Evolutionary conservation across 2,113 vertebrate genomes (phyloP).

Genomic region (Amblyopsis rosae): DNA sequence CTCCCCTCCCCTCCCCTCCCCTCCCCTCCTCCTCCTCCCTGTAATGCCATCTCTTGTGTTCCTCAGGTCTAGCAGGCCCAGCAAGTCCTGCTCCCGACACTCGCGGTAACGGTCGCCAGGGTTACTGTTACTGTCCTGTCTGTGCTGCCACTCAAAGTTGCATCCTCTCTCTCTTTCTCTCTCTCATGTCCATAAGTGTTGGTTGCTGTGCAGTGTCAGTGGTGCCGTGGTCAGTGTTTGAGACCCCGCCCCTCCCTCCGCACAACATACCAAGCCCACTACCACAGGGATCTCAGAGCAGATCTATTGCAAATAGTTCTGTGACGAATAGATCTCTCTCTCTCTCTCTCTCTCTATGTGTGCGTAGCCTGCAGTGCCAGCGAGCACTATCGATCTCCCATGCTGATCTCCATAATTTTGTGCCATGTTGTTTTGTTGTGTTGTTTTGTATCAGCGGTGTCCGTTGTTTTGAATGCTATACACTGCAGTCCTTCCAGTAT

Average conservation of each 20-base stretch:
- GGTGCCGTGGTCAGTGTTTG: background rate
- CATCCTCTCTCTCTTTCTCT: conserved; percentile 41
- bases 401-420: conserved; percentile 41
- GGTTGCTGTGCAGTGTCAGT: background rate
- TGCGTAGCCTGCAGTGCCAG: background rate
- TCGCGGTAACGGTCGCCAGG: conserved; percentile 77
- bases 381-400: conserved; percentile 3
- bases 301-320: background rate
- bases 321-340: conserved; percentile 59
- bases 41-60: conserved; percentile 72
- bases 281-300: background rate
- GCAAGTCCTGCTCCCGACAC: conserved; percentile 73
- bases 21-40: conserved; percentile 45
- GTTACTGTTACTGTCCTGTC: conserved; percentile 35
- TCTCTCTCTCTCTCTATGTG: conserved; percentile 14
- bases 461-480: conserved; percentile 28
- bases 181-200: background rate
- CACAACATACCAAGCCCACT: too few species aligned
- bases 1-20: conserved; percentile 18
- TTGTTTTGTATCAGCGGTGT: conserved; percentile 37
- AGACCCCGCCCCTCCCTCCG: too few species aligned
- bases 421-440: conserved; percentile 37
- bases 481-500: conserved; percentile 6
- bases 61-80: conserved; percentile 77
- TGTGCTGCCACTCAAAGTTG: conserved; percentile 35